phyloP scores from a whole-genome alignment of 2,797 vertebrate species.

The Vespertilio murinus region DNA sequence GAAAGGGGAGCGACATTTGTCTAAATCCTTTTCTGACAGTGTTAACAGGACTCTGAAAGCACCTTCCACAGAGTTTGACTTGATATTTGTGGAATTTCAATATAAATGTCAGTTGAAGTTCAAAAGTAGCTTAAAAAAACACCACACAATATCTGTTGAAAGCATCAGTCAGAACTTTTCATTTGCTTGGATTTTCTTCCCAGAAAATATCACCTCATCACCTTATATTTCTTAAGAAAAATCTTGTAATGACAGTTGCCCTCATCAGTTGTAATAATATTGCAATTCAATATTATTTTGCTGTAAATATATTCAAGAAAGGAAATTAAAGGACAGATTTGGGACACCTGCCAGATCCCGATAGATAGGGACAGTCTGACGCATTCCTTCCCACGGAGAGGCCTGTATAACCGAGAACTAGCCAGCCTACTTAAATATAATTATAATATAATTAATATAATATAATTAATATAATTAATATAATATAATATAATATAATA shows the following conservation, averaged over 20 bases:
- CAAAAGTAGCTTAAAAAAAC: constrained; percentile 12
- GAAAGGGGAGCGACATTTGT: not conserved
- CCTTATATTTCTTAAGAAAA: constrained; percentile 58
- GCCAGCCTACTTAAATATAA: not conserved
- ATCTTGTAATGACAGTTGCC: constrained; percentile 8
- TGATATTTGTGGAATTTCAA: constrained; percentile 34
- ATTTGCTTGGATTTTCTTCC: constrained; percentile 36
- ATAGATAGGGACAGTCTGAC: not conserved
- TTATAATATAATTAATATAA: not conserved
- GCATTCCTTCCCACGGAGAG: not conserved
- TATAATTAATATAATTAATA: too few relatives aligned
- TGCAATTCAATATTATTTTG: not conserved
- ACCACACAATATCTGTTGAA: constrained; percentile 1
- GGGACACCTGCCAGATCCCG: not conserved
- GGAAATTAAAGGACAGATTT: constrained; percentile 52
- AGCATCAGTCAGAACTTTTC: constrained; percentile 37
- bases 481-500: too few relatives aligned
- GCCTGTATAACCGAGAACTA: not conserved
- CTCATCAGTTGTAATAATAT: constrained; percentile 42
- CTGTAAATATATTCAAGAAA: constrained; percentile 46
- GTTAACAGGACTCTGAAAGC: not conserved
- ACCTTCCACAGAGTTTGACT: not conserved
- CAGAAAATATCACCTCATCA: constrained; percentile 15
- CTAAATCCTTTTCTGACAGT: not conserved
- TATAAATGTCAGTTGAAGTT: constrained; percentile 46